Conservation (phyloP, 2,888 invertebrate genomes). For the Ramazzottius varieornatus region DNA sequence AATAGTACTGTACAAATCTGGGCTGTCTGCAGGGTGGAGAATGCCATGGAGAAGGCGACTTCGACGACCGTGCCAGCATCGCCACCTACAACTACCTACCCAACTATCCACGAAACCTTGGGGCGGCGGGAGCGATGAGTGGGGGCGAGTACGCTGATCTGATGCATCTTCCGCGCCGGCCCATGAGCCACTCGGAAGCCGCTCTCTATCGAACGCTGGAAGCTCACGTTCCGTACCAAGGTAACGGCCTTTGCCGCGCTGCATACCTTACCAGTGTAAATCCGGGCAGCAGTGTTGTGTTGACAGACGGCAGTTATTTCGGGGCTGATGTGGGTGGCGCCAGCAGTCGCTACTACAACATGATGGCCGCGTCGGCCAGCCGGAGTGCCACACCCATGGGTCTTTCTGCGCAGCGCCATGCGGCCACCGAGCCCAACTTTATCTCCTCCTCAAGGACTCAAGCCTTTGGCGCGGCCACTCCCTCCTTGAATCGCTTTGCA, state of each 20-base stretch:
- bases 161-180: background rate
- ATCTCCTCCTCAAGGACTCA: too few species aligned
- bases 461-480: background rate
- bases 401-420: background rate
- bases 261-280: too few species aligned
- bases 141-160: background rate
- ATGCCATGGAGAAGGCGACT: background rate
- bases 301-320: background rate
- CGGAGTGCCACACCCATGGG: background rate
- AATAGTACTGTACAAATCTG: background rate
- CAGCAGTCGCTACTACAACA: background rate
- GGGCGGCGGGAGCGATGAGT: background rate
- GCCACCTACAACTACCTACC: background rate
- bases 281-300: background rate
- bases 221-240: background rate
- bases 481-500: background rate
- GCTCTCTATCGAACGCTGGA: background rate
- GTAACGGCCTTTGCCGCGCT: background rate
- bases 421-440: constrained; percentile 1
- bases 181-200: too few species aligned
- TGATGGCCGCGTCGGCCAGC: background rate
- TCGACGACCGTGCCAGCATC: background rate
- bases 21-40: too few species aligned
- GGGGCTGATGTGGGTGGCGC: background rate
- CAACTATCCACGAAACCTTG: background rate